Evolutionary conservation across 2,888 invertebrate genomes (phyloP).

Genomic region (Ischnus inquisitorius): DNA sequence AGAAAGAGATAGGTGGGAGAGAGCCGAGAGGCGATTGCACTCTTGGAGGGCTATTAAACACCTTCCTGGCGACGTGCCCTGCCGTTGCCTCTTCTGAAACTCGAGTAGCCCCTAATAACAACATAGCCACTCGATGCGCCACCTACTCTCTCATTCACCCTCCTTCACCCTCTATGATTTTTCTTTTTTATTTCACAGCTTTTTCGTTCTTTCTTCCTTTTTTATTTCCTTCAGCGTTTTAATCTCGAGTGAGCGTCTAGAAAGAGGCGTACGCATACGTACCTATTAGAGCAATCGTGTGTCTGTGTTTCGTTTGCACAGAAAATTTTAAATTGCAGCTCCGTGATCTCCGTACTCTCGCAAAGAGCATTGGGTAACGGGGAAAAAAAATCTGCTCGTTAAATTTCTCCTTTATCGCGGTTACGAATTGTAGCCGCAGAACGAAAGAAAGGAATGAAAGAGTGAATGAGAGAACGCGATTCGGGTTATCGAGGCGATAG

Average conservation of each 20-base stretch:
- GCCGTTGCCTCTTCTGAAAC: conserved; percentile 62
- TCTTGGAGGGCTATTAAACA: conserved; percentile 83
- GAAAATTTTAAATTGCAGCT: conserved; percentile 17
- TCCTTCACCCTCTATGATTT: conserved; percentile 8
- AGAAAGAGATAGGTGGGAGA: conserved; percentile 34
- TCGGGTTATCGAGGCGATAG: conserved; percentile 71
- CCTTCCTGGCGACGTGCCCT: conserved; percentile 81
- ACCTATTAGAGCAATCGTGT: background rate
- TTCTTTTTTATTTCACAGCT: conserved; percentile 7
- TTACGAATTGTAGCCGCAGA: conserved; percentile 63
- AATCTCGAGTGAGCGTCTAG: conserved; percentile 1
- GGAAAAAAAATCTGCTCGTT: conserved; percentile 77
- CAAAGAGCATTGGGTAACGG: background rate
- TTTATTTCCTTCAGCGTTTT: conserved; percentile 26
- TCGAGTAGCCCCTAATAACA: conserved; percentile 76
- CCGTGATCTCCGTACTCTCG: conserved; percentile 29
- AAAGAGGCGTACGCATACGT: background rate
- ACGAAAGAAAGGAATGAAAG: conserved; percentile 45
- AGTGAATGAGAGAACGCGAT: conserved; percentile 49
- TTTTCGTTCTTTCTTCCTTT: conserved; percentile 23
- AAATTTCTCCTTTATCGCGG: conserved; percentile 81
- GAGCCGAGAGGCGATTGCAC: conserved; percentile 78
- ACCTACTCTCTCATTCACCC: conserved; percentile 36
- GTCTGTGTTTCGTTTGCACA: conserved; percentile 17
- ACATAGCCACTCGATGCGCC: conserved; percentile 62